Percentiles rank a stretch among this genome's conserved stretches.
These are phyloP conservation scores for Dicentrarchus labrax DNA, from an alignment of 2,113 vertebrate genomes.

Conservation along the genomic window DNA sequence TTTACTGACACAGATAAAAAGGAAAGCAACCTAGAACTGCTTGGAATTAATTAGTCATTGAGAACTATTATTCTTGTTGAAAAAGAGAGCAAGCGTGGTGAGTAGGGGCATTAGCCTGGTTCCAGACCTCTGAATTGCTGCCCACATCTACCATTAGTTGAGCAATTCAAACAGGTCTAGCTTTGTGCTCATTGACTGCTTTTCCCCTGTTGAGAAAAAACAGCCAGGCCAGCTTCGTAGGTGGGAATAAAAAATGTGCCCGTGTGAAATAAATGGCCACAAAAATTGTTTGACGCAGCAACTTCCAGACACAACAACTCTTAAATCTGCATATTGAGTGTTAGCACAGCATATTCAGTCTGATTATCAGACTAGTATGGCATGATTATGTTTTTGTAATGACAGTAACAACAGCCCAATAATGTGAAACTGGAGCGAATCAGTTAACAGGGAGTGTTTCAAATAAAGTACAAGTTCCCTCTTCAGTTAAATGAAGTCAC, in stretches of 20 bases:
- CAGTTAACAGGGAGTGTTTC: background rate
- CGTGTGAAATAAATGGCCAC: background rate
- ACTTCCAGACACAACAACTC: background rate
- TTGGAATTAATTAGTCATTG: background rate
- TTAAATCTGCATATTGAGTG: background rate
- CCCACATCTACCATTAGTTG: background rate
- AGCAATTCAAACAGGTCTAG: background rate
- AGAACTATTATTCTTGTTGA: background rate
- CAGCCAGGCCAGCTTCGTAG: background rate
- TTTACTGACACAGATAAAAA: background rate
- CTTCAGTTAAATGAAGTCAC: background rate
- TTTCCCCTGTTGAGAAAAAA: background rate
- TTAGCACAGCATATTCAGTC: background rate
- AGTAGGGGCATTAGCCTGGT: background rate
- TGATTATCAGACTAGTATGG: background rate
- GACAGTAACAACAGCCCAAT: background rate
- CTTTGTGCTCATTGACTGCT: background rate
- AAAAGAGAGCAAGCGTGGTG: background rate
- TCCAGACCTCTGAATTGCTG: constrained; percentile 5
- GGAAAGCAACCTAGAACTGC: background rate
- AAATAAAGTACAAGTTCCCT: background rate
- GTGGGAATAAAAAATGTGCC: background rate
- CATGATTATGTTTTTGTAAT: background rate
- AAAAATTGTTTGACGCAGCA: background rate
- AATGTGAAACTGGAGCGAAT: background rate